Base-by-base conservation (phyloP, 2,888 invertebrate species). In the Podabrus alpinus region DNA sequence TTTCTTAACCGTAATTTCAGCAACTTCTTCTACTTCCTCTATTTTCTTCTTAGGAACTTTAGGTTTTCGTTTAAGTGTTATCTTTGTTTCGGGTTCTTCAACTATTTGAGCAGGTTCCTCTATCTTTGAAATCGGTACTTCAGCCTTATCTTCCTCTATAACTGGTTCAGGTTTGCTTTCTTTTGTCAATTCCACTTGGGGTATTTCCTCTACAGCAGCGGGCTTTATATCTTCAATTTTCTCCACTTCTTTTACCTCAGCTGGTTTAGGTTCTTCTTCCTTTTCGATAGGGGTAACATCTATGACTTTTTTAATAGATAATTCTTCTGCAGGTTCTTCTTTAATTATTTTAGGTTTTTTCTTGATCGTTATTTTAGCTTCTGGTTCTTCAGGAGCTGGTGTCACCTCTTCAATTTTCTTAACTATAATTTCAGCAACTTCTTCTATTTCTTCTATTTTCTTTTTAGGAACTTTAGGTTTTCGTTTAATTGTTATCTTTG, bases 361-460 rank as follows among this genome's bases (percentile, higher is more conserved):
- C 19, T 16, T 62, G 3, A 62, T 9, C 1, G 16, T 62, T 62
- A 62, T 62, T 45, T 45, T 45, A 45, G 45, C 45, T n/a, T n/a
- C 45, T n/a, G 45, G 45, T 45, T 45, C 45, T 45, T 45, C 45
- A 7, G 45, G 45, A n/a, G 45, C 45, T 13, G 45, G 45, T n/a
- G 45, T 45, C n/a, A 45, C 7, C 1, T 45, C 17, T 62, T 25
- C 61, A 25, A 3, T 16, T 59, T 66, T 15, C 13, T 62, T 29
- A 15, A 17, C 15, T 5, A 25, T 60, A 69, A 61, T 24, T 13
- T 19, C 61, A 61, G 69, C 87, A 70, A 89, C 86, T 83, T 91
- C 90, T 81, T 90, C 88, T 17, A 89, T 87, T 16, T 21, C 59
- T 15, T 59, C 19, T 9, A 25, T 13, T 5, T 15, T 45, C 66